phyloP scores from a whole-genome alignment of 1,140 invertebrate species.

The Reticulitermes speratus region DNA sequence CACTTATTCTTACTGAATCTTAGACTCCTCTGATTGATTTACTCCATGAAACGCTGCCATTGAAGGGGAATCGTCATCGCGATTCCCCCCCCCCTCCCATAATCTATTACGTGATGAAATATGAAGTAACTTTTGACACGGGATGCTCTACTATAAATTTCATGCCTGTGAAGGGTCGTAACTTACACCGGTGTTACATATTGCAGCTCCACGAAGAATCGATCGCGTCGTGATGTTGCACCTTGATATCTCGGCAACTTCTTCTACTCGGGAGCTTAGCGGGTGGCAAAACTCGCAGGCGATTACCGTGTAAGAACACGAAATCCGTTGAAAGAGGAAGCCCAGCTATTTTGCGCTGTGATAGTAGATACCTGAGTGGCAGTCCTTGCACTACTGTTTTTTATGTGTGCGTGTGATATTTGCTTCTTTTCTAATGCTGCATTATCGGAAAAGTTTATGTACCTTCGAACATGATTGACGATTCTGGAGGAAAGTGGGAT shows the following conservation, averaged over 20 bases:
- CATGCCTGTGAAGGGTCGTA: not conserved
- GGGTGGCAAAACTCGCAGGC: not conserved
- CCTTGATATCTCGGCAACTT: not conserved
- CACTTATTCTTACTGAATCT: too few relatives aligned
- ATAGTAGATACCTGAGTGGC: not conserved
- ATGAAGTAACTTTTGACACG: not conserved
- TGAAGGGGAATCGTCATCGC: not conserved
- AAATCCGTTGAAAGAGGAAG: not conserved
- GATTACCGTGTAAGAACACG: not conserved
- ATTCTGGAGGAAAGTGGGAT: too few relatives aligned
- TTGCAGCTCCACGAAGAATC: not conserved
- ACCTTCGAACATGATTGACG: too few relatives aligned
- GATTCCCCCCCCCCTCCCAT: not conserved
- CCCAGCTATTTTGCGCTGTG: not conserved
- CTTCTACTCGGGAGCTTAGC: not conserved
- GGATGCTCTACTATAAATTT: not conserved
- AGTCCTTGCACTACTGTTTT: not conserved
- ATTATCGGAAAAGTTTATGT: too few relatives aligned
- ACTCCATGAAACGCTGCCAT: not conserved
- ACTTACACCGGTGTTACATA: not conserved
- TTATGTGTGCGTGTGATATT: not conserved
- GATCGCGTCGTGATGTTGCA: not conserved
- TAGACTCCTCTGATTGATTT: not conserved
- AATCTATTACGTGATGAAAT: conserved; percentile 3
- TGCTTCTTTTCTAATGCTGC: too few relatives aligned